These are phyloP conservation scores for Mythimna lalbum DNA, from an alignment of 2,888 invertebrate genomes.

Conservation along the genomic window DNA sequence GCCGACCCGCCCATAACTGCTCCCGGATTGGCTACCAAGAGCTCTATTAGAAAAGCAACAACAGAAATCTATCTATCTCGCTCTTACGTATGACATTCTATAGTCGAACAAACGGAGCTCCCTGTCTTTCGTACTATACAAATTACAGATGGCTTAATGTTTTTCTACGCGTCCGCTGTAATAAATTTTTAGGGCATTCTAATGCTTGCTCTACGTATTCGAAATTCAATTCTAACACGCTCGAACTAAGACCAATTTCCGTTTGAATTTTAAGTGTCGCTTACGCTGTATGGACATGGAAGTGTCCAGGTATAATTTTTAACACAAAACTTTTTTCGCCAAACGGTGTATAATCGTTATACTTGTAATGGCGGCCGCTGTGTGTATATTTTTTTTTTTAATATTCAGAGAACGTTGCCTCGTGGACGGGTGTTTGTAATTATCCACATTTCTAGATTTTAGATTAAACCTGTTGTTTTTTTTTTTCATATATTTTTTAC, in stretches of 20 bases:
- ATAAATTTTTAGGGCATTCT: constrained; percentile 79
- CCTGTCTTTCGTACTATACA: constrained; percentile 78
- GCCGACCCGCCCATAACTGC: constrained; percentile 81
- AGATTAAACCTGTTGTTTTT: constrained; percentile 81
- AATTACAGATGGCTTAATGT: constrained; percentile 86
- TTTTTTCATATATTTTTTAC: constrained; percentile 67
- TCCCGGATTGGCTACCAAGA: constrained; percentile 85
- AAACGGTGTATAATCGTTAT: constrained; percentile 83
- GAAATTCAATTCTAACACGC: constrained; percentile 54
- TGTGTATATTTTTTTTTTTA: constrained; percentile 73
- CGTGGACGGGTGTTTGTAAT: constrained; percentile 83
- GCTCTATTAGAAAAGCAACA: constrained; percentile 70
- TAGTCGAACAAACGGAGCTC: constrained; percentile 63
- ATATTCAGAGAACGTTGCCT: constrained; percentile 82
- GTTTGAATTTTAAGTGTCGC: constrained; percentile 16
- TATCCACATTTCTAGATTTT: constrained; percentile 86
- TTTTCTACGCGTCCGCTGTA: constrained; percentile 83
- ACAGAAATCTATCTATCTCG: constrained; percentile 75
- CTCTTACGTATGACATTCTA: constrained; percentile 68
- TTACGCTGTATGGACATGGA: constrained; percentile 62
- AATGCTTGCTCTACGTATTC: constrained; percentile 54
- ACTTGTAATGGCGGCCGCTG: constrained; percentile 79
- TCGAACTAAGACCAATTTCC: constrained; percentile 38
- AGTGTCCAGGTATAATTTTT: constrained; percentile 80
- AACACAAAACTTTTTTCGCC: constrained; percentile 81